Evolutionary conservation across 2,797 vertebrate species (phyloP).

Genomic region (Hipposideros larvatus): DNA sequence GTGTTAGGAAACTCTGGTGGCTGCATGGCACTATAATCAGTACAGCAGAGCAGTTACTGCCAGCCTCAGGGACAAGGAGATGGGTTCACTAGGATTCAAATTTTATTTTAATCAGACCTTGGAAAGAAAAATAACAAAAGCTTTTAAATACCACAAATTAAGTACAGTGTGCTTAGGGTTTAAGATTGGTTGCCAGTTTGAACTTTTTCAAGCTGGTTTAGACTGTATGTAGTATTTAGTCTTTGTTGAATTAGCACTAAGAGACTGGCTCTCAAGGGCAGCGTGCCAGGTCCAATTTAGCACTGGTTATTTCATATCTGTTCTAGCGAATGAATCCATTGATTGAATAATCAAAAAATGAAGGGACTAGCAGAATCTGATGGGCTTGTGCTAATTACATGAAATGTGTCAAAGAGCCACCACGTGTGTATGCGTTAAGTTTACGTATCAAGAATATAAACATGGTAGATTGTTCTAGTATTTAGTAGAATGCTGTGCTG

Average conservation of each 20-base stretch:
- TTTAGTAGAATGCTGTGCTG: not conserved
- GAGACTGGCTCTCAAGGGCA: conserved; percentile 57
- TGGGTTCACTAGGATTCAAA: not conserved
- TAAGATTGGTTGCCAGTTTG: not conserved
- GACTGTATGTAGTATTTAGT: not conserved
- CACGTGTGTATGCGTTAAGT: not conserved
- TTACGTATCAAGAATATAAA: not conserved
- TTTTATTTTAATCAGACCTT: conserved; percentile 24
- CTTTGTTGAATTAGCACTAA: not conserved
- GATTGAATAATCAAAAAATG: conserved; percentile 62
- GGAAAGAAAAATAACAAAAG: conserved; percentile 8
- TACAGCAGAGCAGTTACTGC: not conserved
- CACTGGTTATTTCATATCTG: conserved; percentile 31
- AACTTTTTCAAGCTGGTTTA: not conserved
- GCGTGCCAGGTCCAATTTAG: conserved; percentile 26
- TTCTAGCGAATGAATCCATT: conserved; percentile 58
- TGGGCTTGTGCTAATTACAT: not conserved
- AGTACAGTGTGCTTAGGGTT: not conserved
- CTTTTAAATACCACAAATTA: not conserved
- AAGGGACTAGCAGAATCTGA: not conserved
- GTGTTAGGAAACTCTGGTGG: not conserved
- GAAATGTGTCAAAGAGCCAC: not conserved
- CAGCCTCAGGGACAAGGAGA: not conserved
- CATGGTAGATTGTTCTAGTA: accelerated
- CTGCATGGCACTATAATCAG: not conserved